Base-by-base conservation (phyloP, 2,888 invertebrate species). In the Drosophila macrospina region DNA sequence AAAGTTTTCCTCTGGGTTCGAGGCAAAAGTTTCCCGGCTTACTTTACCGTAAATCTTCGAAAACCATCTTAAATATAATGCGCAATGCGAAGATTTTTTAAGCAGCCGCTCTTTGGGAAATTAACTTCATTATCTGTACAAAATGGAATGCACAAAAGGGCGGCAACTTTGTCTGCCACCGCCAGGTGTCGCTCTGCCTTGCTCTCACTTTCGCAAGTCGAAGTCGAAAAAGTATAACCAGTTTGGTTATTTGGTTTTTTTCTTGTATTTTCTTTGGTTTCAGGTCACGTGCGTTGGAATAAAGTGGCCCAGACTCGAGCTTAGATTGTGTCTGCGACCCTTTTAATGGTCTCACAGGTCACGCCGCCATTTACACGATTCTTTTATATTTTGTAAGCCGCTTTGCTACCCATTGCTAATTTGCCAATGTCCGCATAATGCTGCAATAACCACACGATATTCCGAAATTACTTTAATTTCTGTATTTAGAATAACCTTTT, bases 321-420 rank as follows among this genome's bases (percentile, higher is more conserved):
- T 48, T 42, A 51, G 47, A 55, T 52, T 65, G 64, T 62, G 76
- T 69, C 70, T 82, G 83, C 64, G 77, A 82, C 88, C 86, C 82
- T 87, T 85, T 88, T 85, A 82, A 85, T 85, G 88, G 88, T 64
- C 56, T 66, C 71, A 16, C 60, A 67, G 66, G 67, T 82, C 86
- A 85, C 68, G 69, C 65, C 48, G 60, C 64, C 83, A 82, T 82
- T 82, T 74, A 78, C 88, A 87, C 74, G 62, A 69, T 66, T 62
- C 65, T 57, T 52, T 32, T 80, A 63, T 60, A 79, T 82, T 63
- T 64, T 65, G 64, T 75, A 61, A 64, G 45, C 47, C 41, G 50
- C 57, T 59, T 60, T 51, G 34, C 10, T 37, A 20, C 57, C 52
- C 67, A 54, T 73, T 61, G 85, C 87, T 80, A 86, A 87, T 87